Conservation (phyloP, 2,888 invertebrate genomes). For the Molorchus minor region DNA sequence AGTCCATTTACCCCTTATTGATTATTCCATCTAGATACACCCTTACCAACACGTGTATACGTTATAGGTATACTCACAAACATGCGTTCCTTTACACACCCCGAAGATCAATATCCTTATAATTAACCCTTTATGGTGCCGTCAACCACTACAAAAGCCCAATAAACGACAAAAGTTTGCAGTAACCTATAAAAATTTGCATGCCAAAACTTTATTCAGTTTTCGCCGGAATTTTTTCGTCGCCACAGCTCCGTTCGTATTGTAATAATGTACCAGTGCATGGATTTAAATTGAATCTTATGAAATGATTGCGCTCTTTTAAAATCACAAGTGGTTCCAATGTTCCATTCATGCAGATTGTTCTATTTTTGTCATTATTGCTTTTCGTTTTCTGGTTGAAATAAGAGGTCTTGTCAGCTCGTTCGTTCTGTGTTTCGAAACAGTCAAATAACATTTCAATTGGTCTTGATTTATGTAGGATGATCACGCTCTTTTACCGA, state of each 20-base stretch:
- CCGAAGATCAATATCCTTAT: slow-evolving; percentile 10
- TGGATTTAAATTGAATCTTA: slow-evolving; percentile 4
- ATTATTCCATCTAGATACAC: too few species aligned
- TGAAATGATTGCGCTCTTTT: slow-evolving; percentile 6
- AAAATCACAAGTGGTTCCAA: neutral
- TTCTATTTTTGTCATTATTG: slow-evolving; percentile 6
- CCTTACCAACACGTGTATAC: too few species aligned
- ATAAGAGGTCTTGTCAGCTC: neutral
- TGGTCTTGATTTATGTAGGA: slow-evolving; percentile 1
- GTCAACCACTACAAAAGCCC: slow-evolving; percentile 13
- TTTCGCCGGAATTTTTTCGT: slow-evolving; percentile 3
- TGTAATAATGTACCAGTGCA: slow-evolving; percentile 9
- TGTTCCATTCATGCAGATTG: slow-evolving; percentile 7
- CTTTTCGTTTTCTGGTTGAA: neutral
- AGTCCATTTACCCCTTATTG: too few species aligned
- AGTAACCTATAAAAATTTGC: slow-evolving; percentile 12
- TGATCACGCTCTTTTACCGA: slow-evolving; percentile 12
- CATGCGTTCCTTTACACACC: slow-evolving; percentile 5
- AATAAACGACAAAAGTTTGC: slow-evolving; percentile 12
- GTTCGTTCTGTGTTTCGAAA: slow-evolving; percentile 5
- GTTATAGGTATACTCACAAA: neutral
- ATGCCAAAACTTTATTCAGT: slow-evolving; percentile 1
- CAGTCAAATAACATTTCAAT: slow-evolving; percentile 5
- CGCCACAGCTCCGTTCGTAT: slow-evolving; percentile 12
- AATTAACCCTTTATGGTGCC: slow-evolving; percentile 8